These are phyloP conservation scores for Poeciliopsis presidionis DNA, from an alignment of 2,797 vertebrate genomes.

Conservation along the genomic window DNA sequence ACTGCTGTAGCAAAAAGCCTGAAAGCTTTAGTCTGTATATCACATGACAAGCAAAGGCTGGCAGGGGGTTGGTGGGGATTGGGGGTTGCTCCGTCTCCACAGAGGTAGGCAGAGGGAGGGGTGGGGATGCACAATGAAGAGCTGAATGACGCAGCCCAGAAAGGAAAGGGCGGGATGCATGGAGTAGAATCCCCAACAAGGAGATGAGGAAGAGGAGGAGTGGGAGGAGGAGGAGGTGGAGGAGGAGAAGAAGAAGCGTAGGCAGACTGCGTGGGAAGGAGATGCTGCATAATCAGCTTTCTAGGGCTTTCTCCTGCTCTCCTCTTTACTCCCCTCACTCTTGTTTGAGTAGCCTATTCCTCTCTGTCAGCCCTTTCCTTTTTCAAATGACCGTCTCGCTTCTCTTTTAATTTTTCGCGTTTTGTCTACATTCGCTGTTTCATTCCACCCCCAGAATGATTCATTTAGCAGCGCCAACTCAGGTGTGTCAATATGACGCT, in stretches of 20 bases:
- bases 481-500: conserved; percentile 37
- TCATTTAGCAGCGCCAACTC: conserved; percentile 45
- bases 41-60: conserved; percentile 32
- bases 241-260: conserved; percentile 56
- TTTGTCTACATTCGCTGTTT: neutral
- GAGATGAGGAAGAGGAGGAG: conserved; percentile 44
- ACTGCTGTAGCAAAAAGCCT: conserved; percentile 33
- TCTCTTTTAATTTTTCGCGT: neutral
- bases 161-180: conserved; percentile 34
- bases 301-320: conserved; percentile 66
- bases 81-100: conserved; percentile 48
- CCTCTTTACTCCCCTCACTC: conserved; percentile 13
- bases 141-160: conserved; percentile 70
- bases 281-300: conserved; percentile 77
- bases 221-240: conserved; percentile 35
- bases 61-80: neutral
- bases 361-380: neutral
- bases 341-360: conserved; percentile 25
- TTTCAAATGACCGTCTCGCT: neutral
- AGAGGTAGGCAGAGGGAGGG: conserved; percentile 52
- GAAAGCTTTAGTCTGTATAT: conserved; percentile 46
- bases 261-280: conserved; percentile 75
- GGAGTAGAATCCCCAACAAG: conserved; percentile 60
- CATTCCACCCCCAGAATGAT: conserved; percentile 20
- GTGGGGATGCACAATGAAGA: conserved; percentile 47